A percentile compares a stretch with the other conserved stretches of the same genome.
Conservation (phyloP, 1,140 invertebrate genomes). For the Chelonus insularis region DNA sequence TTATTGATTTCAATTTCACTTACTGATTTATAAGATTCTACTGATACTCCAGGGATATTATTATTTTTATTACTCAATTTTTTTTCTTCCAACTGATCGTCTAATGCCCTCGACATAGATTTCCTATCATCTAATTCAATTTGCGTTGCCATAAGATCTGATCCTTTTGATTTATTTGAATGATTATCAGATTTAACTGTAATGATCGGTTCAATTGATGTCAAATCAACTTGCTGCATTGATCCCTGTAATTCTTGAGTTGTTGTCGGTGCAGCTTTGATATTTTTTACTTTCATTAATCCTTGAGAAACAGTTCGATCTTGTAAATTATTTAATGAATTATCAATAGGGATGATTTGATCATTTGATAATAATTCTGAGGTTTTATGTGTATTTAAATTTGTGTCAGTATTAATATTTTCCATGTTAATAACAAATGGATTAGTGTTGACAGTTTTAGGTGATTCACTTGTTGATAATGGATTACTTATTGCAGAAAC, state of each 20-base stretch:
- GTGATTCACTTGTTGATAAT: neutral
- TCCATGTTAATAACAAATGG: conserved; percentile 22
- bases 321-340: neutral
- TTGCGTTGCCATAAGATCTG: neutral
- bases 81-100: neutral
- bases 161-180: neutral
- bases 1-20: conserved; percentile 40
- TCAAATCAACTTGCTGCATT: neutral
- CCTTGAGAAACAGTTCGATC: conserved; percentile 17
- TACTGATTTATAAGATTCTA: conserved; percentile 38
- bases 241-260: too few species aligned
- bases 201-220: neutral
- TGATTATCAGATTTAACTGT: neutral
- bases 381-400: neutral
- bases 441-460: conserved; percentile 7
- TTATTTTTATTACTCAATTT: conserved; percentile 29
- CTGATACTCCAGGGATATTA: conserved; percentile 36
- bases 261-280: conserved; percentile 1
- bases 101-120: neutral
- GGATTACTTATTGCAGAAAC: conserved; percentile 24
- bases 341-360: neutral
- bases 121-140: neutral
- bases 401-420: neutral
- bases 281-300: conserved; percentile 22
- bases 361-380: neutral